Percentiles rank a stretch among this genome's conserved stretches.
Evolutionary conservation across 1,140 invertebrate species (phyloP).

Genomic region (Diabrotica virgifera): DNA sequence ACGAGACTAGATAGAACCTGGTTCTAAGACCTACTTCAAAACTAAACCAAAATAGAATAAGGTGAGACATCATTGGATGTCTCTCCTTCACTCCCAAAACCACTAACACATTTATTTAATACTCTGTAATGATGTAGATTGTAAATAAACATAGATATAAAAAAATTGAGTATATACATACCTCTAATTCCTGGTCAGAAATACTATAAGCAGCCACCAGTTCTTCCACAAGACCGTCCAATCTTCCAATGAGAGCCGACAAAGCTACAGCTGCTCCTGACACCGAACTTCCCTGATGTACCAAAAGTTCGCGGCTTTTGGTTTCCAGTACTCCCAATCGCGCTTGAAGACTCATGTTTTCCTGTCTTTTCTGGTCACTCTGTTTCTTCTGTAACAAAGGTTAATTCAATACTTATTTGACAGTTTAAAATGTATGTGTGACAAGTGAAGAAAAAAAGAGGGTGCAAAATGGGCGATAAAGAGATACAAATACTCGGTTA

Average conservation of each 20-base stretch:
- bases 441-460: too few relatives aligned
- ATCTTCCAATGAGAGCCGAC: conserved; percentile 63
- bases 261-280: conserved; percentile 70
- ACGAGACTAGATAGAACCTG: not conserved
- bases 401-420: not conserved
- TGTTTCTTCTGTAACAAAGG: conserved; percentile 53
- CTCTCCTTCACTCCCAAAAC: too few relatives aligned
- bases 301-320: conserved; percentile 60
- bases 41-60: too few relatives aligned
- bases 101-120: too few relatives aligned
- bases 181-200: conserved; percentile 72
- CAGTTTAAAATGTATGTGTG: not conserved
- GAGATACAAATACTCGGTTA: too few relatives aligned
- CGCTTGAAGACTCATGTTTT: conserved; percentile 64
- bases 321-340: conserved; percentile 61
- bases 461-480: too few relatives aligned
- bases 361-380: conserved; percentile 73
- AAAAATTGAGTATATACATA: conserved; percentile 40
- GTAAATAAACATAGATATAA: too few relatives aligned
- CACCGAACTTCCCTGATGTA: conserved; percentile 67
- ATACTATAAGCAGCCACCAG: conserved; percentile 70
- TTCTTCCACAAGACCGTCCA: conserved; percentile 68
- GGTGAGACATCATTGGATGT: too few relatives aligned
- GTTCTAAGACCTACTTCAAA: too few relatives aligned
- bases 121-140: too few relatives aligned